phyloP scores from a whole-genome alignment of 2,113 vertebrate species.

The Accipiter virgatus region DNA sequence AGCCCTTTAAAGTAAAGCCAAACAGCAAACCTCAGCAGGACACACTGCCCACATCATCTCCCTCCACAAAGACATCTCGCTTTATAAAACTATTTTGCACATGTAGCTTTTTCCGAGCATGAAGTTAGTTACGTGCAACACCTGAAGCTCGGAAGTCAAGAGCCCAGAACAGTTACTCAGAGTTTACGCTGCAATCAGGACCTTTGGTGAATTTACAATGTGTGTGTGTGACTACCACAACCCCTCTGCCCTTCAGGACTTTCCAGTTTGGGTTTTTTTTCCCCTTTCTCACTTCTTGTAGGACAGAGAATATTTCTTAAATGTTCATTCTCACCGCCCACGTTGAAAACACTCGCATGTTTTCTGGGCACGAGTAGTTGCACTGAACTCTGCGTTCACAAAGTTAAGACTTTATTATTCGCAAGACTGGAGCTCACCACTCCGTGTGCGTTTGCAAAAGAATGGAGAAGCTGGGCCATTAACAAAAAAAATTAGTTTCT shows the following conservation, averaged over 20 bases:
- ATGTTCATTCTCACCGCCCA: rapidly evolving
- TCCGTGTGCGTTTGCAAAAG: neutral
- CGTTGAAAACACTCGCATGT: neutral
- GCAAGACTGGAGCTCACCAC: neutral
- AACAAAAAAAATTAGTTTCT: neutral
- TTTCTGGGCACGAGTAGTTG: rapidly evolving
- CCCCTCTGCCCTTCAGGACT: neutral
- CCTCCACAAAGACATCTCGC: neutral
- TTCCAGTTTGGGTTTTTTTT: neutral
- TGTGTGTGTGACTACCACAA: neutral
- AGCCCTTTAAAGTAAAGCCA: neutral
- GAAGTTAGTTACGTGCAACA: neutral
- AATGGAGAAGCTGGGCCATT: neutral
- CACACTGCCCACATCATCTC: rapidly evolving
- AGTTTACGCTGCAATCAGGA: neutral
- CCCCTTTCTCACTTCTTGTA: neutral
- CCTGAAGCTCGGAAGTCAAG: neutral
- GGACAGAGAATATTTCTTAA: neutral
- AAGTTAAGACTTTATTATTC: rapidly evolving
- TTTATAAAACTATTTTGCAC: neutral
- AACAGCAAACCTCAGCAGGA: neutral
- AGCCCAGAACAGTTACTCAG: neutral
- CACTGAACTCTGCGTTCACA: rapidly evolving
- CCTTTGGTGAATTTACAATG: rapidly evolving
- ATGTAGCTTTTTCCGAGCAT: rapidly evolving